Evolutionary conservation across 2,888 invertebrate species (phyloP), one percentile per base, ranked within the genome.

Genomic region (Neoaliturus tenellus): DNA sequence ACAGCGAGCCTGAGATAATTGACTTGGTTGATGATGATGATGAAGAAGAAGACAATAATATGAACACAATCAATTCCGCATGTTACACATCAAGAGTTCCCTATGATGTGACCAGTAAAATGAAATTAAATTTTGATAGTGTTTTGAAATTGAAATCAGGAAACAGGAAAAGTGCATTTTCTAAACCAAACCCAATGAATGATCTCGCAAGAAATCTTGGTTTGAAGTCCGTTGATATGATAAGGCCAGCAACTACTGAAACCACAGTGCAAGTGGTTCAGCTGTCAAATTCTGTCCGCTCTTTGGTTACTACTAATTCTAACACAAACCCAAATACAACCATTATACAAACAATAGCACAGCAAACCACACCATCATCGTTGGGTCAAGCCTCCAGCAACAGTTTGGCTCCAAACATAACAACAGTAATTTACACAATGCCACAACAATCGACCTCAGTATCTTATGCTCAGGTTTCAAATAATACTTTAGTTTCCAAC

Each of bases 191-290:
- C 35, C 17, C 78, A 33, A 51, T 78, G 17, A 78, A 55, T 55
- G 78, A 78, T 55, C 28, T 82, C 10, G 67, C 73, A 25, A 35
- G 39, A 35, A 91, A 93, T 1, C 93, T 93, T 35, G 94, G 94
- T 14, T 89, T 94, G 85, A 92, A 92, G 85, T 92, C 92, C 71
- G 90, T 93, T 69, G 93, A 93, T 85, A 93, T 93, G 91, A 92
- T 95, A 85, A 91, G 92, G 51, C 94, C 94, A 0, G 89, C 90
- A 12, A 88, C 90, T 17, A 89, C 90, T 85, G 91, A 88, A 89
- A 91, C 88, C 8, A 90, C 92, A 8, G 93, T 93, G 0, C 93
- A 94, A 88, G 93, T 94, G 0, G 93, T 94, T 0, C 94, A 94
- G 88, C 91, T 94, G 8, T 90, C 91, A 0, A 88, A 10, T 90